Conservation (phyloP, 2,113 vertebrate genomes). For the Nothobranchius kuhntae region DNA sequence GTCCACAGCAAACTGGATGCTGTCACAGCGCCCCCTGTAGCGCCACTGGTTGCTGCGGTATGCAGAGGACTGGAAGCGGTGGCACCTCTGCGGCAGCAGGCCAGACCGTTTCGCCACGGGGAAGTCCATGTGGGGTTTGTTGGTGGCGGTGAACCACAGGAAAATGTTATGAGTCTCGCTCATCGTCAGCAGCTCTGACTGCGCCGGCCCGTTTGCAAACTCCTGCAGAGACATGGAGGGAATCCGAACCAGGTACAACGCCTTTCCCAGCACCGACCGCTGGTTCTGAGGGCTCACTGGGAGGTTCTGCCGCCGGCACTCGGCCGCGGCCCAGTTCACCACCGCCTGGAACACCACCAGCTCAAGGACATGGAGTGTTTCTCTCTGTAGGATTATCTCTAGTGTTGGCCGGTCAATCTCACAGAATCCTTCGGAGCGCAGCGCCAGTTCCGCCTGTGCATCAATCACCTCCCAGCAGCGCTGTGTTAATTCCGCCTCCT, state of each 20-base stretch:
- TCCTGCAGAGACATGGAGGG: constrained; percentile 93
- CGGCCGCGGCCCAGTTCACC: constrained; percentile 88
- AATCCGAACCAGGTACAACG: constrained; percentile 88
- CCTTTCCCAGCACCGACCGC: constrained; percentile 86
- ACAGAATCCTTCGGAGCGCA: constrained; percentile 91
- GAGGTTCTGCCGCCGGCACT: constrained; percentile 88
- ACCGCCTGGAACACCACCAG: constrained; percentile 88
- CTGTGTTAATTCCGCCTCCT: constrained; percentile 92
- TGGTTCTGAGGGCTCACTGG: constrained; percentile 82
- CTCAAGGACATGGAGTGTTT: constrained; percentile 91
- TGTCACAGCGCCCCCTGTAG: constrained; percentile 93
- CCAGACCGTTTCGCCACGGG: constrained; percentile 84
- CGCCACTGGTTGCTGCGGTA: constrained; percentile 97
- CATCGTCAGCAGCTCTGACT: constrained; percentile 88
- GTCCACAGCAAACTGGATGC: constrained; percentile 95
- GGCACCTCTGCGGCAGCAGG: constrained; percentile 87
- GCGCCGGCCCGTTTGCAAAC: constrained; percentile 90
- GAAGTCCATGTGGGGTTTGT: constrained; percentile 89
- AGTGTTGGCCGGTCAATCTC: constrained; percentile 91
- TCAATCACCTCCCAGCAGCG: constrained; percentile 98
- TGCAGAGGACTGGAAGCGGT: constrained; percentile 91
- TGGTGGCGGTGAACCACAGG: constrained; percentile 91
- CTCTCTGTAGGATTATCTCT: constrained; percentile 89
- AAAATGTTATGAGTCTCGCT: constrained; percentile 91
- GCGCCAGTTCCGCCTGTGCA: constrained; percentile 91